Evolutionary conservation across 2,113 vertebrate genomes (phyloP).

Genomic region (Sinosuthora webbiana): DNA sequence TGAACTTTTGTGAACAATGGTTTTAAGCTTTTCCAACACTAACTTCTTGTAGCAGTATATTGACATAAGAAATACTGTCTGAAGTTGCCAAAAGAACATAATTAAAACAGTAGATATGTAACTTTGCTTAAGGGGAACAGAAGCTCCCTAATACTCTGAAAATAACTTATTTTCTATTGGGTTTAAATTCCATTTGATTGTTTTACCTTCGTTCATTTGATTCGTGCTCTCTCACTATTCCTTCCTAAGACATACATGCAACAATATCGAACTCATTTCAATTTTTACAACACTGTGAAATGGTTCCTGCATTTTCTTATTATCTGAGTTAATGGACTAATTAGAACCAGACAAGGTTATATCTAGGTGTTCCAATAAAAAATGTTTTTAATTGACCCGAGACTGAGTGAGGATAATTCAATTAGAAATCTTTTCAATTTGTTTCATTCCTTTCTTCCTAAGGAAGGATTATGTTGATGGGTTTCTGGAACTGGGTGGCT

Average conservation of each 20-base stretch:
- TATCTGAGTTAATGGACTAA: slow-evolving; percentile 69
- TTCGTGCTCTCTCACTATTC: not conserved
- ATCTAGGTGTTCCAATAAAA: slow-evolving; percentile 74
- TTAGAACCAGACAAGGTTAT: slow-evolving; percentile 74
- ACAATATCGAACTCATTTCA: slow-evolving; percentile 58
- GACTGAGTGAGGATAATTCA: slow-evolving; percentile 80
- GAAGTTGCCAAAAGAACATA: not conserved
- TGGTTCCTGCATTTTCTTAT: slow-evolving; percentile 64
- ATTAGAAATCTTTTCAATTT: slow-evolving; percentile 82
- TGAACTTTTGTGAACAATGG: not conserved
- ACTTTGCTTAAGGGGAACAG: not conserved
- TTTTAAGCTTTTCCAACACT: not conserved
- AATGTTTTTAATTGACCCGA: slow-evolving; percentile 80
- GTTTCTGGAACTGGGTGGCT: slow-evolving; percentile 82
- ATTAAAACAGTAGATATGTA: not conserved
- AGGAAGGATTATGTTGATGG: slow-evolving; percentile 81
- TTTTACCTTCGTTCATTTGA: not conserved
- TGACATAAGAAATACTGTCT: not conserved
- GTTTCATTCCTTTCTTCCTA: slow-evolving; percentile 77
- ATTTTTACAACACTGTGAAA: slow-evolving; percentile 65
- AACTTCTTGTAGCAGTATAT: not conserved
- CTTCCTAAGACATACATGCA: not conserved
- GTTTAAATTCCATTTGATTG: not conserved
- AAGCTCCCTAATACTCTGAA: not conserved
- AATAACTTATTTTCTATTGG: not conserved